These are phyloP conservation scores for Zaprionus capensis DNA, from an alignment of 1,140 invertebrate genomes.

Conservation along the genomic window DNA sequence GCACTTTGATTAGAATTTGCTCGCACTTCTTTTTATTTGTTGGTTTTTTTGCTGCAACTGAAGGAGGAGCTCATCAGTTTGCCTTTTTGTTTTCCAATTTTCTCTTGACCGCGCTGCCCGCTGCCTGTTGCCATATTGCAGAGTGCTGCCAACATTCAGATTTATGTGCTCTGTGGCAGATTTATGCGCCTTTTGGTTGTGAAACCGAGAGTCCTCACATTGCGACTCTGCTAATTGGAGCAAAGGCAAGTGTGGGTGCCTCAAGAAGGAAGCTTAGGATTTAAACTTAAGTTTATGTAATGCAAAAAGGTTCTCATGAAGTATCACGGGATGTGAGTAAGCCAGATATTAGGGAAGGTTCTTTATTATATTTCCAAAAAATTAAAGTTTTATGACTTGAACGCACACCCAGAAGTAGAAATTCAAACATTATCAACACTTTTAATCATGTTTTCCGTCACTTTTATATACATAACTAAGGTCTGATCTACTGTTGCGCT, in stretches of 20 bases:
- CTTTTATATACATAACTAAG: too few relatives aligned
- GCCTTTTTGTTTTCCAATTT: slow-evolving; percentile 34
- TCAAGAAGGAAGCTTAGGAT: not conserved
- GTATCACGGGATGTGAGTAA: too few relatives aligned
- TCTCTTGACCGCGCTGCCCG: not conserved
- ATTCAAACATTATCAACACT: too few relatives aligned
- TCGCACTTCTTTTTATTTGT: not conserved
- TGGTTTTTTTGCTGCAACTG: too few relatives aligned
- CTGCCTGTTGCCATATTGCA: slow-evolving; percentile 11
- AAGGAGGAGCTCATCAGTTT: not conserved
- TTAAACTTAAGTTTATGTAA: not conserved
- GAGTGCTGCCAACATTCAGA: slow-evolving; percentile 28
- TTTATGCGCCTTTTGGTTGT: slow-evolving; percentile 49
- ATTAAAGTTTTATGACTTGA: too few relatives aligned
- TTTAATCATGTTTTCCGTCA: too few relatives aligned
- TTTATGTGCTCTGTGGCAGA: slow-evolving; percentile 44
- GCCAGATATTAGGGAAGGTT: too few relatives aligned
- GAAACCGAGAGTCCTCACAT: slow-evolving; percentile 37
- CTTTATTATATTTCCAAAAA: too few relatives aligned
- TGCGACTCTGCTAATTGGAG: slow-evolving; percentile 30
- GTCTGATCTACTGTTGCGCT: too few relatives aligned
- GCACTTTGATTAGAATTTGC: not conserved
- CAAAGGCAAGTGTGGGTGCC: not conserved
- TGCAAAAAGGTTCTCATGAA: too few relatives aligned
- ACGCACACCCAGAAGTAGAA: too few relatives aligned